Evolutionary conservation across 1,140 invertebrate species (phyloP).

Genomic region (Scaptomyza montana): DNA sequence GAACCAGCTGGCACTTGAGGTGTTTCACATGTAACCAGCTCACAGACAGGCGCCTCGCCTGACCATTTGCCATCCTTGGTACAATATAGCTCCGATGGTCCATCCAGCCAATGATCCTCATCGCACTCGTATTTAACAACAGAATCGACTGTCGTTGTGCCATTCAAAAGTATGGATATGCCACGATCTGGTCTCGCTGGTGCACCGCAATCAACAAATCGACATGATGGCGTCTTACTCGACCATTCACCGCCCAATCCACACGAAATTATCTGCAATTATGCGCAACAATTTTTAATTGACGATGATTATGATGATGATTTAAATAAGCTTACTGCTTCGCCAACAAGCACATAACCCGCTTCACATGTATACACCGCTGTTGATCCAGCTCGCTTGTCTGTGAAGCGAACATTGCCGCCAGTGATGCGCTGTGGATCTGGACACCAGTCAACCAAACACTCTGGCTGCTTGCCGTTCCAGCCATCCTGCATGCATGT

Average conservation of each 20-base stretch:
- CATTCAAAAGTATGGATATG: slow-evolving; percentile 88
- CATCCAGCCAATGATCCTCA: slow-evolving; percentile 92
- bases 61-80: slow-evolving; percentile 94
- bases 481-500: slow-evolving; percentile 92
- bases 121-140: slow-evolving; percentile 91
- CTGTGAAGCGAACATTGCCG: slow-evolving; percentile 88
- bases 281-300: background rate
- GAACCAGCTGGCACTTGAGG: slow-evolving; percentile 93
- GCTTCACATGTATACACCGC: slow-evolving; percentile 92
- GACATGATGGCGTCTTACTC: slow-evolving; percentile 90
- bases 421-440: slow-evolving; percentile 90
- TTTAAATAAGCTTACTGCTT: slow-evolving; percentile 86
- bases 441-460: slow-evolving; percentile 93
- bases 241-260: slow-evolving; percentile 92
- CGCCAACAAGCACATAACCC: slow-evolving; percentile 93
- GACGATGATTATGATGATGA: slow-evolving; percentile 10
- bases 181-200: slow-evolving; percentile 92
- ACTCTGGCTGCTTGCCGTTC: slow-evolving; percentile 91
- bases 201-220: slow-evolving; percentile 94
- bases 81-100: slow-evolving; percentile 89
- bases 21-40: slow-evolving; percentile 94
- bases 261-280: slow-evolving; percentile 89
- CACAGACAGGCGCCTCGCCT: slow-evolving; percentile 91
- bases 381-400: slow-evolving; percentile 90
- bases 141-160: slow-evolving; percentile 91